Conservation (phyloP, 2,797 vertebrate species). For the Artibeus jamaicensis region DNA sequence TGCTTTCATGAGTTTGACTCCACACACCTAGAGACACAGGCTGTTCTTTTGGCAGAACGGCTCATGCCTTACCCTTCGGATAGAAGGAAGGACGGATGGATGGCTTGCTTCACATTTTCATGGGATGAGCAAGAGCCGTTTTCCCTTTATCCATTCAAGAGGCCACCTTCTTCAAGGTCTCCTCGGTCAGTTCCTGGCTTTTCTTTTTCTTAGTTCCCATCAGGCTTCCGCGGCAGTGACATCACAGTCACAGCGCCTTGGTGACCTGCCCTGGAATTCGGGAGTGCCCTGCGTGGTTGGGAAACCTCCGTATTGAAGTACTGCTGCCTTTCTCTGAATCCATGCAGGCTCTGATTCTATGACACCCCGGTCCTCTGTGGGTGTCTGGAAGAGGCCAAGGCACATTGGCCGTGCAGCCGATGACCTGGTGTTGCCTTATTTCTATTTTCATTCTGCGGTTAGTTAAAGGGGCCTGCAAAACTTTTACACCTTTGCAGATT, state of each 20-base stretch:
- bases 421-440: accelerated
- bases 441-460: no score
- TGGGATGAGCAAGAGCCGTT: no score
- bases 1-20: not conserved
- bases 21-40: not conserved
- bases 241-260: no score
- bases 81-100: no score
- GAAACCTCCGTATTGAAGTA: accelerated
- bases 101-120: not conserved
- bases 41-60: not conserved
- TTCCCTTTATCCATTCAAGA: not conserved
- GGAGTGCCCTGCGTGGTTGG: not conserved
- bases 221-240: not conserved
- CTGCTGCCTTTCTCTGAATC: not conserved
- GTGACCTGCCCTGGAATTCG: not conserved
- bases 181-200: accelerated
- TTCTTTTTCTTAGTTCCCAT: accelerated
- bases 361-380: accelerated
- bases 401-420: not conserved
- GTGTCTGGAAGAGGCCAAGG: not conserved
- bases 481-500: no score
- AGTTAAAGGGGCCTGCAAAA: no score
- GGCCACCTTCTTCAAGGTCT: accelerated
- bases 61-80: not conserved
- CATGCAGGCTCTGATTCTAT: no score